Base-by-base conservation (phyloP, 35 echinoderm and acorn worm species). In the Apostichopus parvimensis region DNA sequence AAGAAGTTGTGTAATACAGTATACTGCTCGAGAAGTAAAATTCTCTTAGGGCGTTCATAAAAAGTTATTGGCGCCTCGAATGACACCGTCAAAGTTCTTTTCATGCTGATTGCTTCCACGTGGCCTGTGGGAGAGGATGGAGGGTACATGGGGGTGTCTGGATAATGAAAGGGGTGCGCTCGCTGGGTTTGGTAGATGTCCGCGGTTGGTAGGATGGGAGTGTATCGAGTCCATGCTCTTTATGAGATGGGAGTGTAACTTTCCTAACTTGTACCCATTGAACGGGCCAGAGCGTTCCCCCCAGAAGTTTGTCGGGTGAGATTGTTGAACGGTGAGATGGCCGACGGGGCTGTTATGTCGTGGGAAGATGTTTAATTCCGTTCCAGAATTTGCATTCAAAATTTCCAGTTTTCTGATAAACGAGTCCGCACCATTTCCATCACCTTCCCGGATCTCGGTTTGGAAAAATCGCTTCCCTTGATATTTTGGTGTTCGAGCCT, bases 401-500 rank as follows among this genome's bases (percentile, higher is more conserved):
- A 75, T 75, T n/a, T 75, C 71, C 71, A 75, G 7, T n/a, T 75
- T 75, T 75, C 71, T 2, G 0, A 75, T 75, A 22, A 75, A 75
- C 6, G 71, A 21, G 71, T 75, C 17, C 6, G 71, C 20, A 75
- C 20, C 71, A 68, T 68, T 68, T 6, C 53, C 81, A 59, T 58
- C 54, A 6, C 62, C 57, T 15, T 84, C 54, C 7, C 58, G 56
- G 58, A 84, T 56, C 1, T 84, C 81, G 18, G 81, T 84, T 84
- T 84, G 81, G 54, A 84, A 84, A 84, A 84, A 22, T 11, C 57
- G 81, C 8, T 58, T 58, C 9, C 81, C 81, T 18, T 56, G 15
- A 84, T 58, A 84, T 61, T 20, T 23, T 60, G 81, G 25, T 8
- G 54, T n/a, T 9, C 23, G 81, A 10, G 81, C 10, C 24, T 17